A percentile compares a stretch with the other conserved stretches of the same genome.
These are phyloP conservation scores for Excalfactoria chinensis DNA, from an alignment of 2,113 vertebrate species.

Conservation along the genomic window DNA sequence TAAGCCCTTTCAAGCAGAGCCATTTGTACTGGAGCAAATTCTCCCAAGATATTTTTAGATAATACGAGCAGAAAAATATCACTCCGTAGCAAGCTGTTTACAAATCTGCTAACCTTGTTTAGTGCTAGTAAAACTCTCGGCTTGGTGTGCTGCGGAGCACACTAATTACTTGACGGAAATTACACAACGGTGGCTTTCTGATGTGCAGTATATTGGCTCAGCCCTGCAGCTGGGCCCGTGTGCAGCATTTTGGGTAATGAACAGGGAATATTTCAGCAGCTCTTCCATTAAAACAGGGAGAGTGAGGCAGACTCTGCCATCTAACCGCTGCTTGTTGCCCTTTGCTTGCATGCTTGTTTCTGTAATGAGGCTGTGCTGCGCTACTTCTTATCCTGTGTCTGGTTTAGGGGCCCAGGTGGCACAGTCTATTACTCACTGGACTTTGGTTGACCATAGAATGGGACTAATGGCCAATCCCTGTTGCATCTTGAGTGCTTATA, in stretches of 20 bases:
- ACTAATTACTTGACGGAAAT: slow-evolving; percentile 31
- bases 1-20: slow-evolving; percentile 46
- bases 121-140: slow-evolving; percentile 19
- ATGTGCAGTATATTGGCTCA: neutral
- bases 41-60: slow-evolving; percentile 31
- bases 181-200: neutral
- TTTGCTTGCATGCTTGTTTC: neutral
- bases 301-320: neutral
- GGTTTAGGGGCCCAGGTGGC: neutral
- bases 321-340: fast-evolving
- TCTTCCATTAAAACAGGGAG: neutral
- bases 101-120: slow-evolving; percentile 39
- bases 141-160: neutral
- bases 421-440: neutral
- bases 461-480: neutral
- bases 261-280: slow-evolving; percentile 16
- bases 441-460: neutral
- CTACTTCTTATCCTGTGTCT: neutral
- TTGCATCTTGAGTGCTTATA: neutral
- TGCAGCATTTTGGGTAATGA: neutral
- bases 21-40: slow-evolving; percentile 9
- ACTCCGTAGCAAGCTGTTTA: slow-evolving; percentile 45
- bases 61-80: slow-evolving; percentile 38
- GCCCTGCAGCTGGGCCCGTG: neutral
- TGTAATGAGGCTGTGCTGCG: neutral